A percentile compares a stretch with the other conserved stretches of the same genome.
Evolutionary conservation across 2,797 vertebrate genomes (phyloP).

Genomic region (Bryconaethiops microstoma): DNA sequence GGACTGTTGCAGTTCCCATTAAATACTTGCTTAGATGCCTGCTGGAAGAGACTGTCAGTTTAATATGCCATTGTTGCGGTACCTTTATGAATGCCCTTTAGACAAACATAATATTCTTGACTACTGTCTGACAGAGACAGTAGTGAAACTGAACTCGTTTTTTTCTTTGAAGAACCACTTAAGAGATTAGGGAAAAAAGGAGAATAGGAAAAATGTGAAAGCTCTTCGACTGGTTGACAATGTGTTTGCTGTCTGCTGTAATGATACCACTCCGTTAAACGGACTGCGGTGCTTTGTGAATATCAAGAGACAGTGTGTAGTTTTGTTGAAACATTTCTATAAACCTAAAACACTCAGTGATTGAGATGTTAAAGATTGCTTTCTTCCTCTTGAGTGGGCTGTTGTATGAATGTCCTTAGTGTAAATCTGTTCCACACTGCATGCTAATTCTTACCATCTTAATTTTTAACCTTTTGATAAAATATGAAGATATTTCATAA

Average conservation of each 20-base stretch:
- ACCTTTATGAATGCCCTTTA: neutral
- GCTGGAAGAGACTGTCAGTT: conserved; percentile 19
- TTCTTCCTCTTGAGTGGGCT: too few relatives aligned
- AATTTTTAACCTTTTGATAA: too few relatives aligned
- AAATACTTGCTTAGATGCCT: neutral
- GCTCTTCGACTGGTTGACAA: neutral
- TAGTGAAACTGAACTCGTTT: neutral
- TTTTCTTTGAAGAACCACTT: neutral
- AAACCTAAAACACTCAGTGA: neutral
- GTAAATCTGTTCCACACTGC: too few relatives aligned
- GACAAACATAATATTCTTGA: neutral
- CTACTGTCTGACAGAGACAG: neutral
- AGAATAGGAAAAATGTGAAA: neutral
- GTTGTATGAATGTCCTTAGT: too few relatives aligned
- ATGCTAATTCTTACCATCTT: too few relatives aligned
- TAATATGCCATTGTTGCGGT: neutral
- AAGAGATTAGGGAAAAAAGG: neutral
- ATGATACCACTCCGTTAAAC: neutral
- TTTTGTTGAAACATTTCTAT: neutral
- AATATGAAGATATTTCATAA: too few relatives aligned
- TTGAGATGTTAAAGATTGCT: too few relatives aligned
- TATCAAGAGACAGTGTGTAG: neutral
- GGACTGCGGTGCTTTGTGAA: neutral
- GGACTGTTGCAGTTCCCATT: neutral
- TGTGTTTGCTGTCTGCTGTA: neutral